These are phyloP conservation scores for Aphrocallistes beatrix DNA, from an alignment of 37 sponge, comb jelly and placozoan species.

Conservation along the genomic window DNA sequence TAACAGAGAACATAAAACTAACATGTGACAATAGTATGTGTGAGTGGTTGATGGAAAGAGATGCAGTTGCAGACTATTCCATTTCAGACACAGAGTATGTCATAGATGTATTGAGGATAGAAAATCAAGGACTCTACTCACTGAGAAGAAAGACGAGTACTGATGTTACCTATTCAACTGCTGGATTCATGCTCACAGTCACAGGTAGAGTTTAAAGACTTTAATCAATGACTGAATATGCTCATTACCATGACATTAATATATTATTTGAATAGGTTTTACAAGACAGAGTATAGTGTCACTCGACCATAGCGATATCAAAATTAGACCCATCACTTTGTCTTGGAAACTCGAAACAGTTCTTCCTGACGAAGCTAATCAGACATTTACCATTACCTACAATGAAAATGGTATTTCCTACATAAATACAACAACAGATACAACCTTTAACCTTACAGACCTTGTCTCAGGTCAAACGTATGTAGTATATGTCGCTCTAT, in stretches of 20 bases:
- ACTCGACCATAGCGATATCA: too few species aligned
- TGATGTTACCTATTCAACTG: background rate
- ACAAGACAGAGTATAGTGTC: too few species aligned
- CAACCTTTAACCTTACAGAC: background rate
- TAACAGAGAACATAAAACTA: background rate
- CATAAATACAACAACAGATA: too few species aligned
- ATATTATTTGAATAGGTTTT: too few species aligned
- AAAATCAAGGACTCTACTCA: background rate
- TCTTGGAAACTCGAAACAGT: too few species aligned
- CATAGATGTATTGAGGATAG: background rate
- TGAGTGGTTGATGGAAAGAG: background rate
- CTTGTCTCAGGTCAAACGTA: background rate
- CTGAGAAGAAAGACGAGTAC: background rate
- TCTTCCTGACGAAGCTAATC: too few species aligned
- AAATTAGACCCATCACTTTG: too few species aligned
- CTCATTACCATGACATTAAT: too few species aligned
- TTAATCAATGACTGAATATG: background rate
- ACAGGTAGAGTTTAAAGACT: background rate
- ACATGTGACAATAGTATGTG: background rate
- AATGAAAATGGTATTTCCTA: background rate
- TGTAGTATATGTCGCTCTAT: background rate
- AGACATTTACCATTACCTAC: too few species aligned
- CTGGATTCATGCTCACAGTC: background rate
- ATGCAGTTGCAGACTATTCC: background rate
- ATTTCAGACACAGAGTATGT: background rate